A percentile compares a stretch with the other conserved stretches of the same genome.
Conservation (phyloP, 2,888 invertebrate species). For the Lordiphosa andalusiaca region DNA sequence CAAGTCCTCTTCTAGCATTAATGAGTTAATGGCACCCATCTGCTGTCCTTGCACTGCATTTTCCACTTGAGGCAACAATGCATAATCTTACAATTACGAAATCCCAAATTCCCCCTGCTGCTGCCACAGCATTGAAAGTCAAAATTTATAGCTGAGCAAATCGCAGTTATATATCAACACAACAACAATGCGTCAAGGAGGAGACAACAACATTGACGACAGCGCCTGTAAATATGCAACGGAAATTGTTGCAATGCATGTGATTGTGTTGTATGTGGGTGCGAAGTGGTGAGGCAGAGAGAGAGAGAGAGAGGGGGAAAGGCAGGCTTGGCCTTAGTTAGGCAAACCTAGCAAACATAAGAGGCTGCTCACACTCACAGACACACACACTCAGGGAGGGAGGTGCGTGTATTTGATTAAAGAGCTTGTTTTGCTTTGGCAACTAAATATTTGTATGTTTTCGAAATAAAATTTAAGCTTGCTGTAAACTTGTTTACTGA, state of each 20-base stretch:
- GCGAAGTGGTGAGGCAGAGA: constrained; percentile 12
- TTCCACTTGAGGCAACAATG: constrained; percentile 2
- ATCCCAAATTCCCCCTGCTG: constrained; percentile 58
- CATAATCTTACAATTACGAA: constrained; percentile 68
- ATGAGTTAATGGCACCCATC: too few species aligned
- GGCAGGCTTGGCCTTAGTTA: constrained; percentile 1
- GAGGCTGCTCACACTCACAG: not conserved
- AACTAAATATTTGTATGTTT: too few species aligned
- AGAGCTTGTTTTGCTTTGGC: constrained; percentile 20
- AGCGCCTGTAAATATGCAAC: constrained; percentile 57
- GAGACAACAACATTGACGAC: constrained; percentile 18
- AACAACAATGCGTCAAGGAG: constrained; percentile 34
- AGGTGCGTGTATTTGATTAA: constrained; percentile 26
- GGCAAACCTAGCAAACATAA: constrained; percentile 5
- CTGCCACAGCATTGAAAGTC: constrained; percentile 58
- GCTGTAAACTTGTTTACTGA: too few species aligned
- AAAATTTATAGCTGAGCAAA: constrained; percentile 66
- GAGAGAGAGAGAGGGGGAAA: constrained; percentile 1
- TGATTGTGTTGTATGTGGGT: constrained; percentile 50
- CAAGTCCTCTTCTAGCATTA: not conserved
- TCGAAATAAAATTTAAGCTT: too few species aligned
- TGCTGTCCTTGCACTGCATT: too few species aligned
- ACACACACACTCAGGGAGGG: not conserved
- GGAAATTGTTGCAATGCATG: constrained; percentile 57
- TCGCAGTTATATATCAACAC: constrained; percentile 54